These are phyloP conservation scores for Potorous gilbertii DNA, from an alignment of 2,797 vertebrate genomes.

Conservation along the genomic window DNA sequence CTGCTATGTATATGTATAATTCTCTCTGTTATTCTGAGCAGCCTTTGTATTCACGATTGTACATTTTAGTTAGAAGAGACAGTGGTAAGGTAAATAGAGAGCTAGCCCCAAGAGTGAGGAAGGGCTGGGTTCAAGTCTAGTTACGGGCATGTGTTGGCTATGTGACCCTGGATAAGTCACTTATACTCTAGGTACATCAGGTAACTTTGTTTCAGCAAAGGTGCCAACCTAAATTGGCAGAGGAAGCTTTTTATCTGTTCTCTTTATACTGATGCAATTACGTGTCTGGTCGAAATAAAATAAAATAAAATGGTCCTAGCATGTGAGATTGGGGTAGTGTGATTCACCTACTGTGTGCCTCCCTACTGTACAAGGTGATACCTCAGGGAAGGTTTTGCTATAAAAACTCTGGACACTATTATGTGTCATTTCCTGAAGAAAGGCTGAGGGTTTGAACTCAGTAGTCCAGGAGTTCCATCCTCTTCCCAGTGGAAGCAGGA, in stretches of 20 bases:
- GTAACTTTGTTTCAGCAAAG: neutral
- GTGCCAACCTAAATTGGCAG: neutral
- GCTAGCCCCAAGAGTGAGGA: too few relatives aligned
- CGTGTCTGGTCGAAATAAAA: neutral
- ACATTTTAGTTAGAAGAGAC: neutral
- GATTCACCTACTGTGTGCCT: constrained; percentile 1
- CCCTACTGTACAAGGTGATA: constrained; percentile 14
- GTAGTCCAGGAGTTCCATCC: neutral
- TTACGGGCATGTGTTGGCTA: neutral
- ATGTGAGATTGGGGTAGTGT: neutral
- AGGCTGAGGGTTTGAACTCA: neutral
- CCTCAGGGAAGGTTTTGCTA: neutral
- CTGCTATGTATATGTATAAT: neutral
- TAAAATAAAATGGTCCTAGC: neutral
- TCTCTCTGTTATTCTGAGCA: neutral
- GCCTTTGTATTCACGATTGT: neutral
- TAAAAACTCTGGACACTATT: constrained; percentile 33
- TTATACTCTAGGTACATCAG: too few relatives aligned
- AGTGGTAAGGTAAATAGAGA: neutral
- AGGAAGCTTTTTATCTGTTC: neutral
- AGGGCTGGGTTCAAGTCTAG: neutral
- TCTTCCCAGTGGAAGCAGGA: neutral
- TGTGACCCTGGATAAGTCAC: neutral
- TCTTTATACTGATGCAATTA: neutral
- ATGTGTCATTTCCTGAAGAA: constrained; percentile 10